These are phyloP conservation scores for Eremobia ochroleuca DNA, from an alignment of 2,888 invertebrate species.

Conservation along the genomic window DNA sequence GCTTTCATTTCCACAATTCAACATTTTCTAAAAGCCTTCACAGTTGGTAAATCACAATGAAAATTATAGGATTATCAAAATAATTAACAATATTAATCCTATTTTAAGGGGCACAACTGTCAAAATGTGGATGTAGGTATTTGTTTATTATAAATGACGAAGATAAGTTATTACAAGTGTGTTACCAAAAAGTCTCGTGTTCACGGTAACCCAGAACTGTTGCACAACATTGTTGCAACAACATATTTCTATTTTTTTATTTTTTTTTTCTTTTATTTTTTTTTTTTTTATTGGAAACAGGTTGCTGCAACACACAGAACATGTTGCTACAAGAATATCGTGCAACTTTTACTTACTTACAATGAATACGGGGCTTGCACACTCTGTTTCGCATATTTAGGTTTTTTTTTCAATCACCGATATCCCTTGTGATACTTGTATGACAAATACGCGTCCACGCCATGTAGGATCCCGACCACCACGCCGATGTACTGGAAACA, in stretches of 20 bases:
- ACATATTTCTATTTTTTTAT: too few relatives aligned
- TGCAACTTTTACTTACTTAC: constrained; percentile 1
- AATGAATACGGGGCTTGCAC: not conserved
- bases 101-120: not conserved
- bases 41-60: not conserved
- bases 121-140: not conserved
- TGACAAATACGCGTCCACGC: constrained; percentile 94
- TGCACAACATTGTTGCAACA: not conserved
- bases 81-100: not conserved
- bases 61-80: not conserved
- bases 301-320: not conserved
- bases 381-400: not conserved
- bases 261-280: too few relatives aligned
- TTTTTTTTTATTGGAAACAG: not conserved
- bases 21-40: not conserved
- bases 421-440: constrained; percentile 92
- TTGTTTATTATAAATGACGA: not conserved
- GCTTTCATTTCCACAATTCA: not conserved
- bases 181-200: not conserved
- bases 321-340: not conserved
- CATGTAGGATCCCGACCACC: constrained; percentile 94
- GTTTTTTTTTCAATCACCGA: constrained; percentile 74
- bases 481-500: constrained; percentile 95
- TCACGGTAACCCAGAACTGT: not conserved
- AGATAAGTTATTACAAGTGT: not conserved